Conservation (phyloP, 2,888 invertebrate species). For the Folsomia manolachei region DNA sequence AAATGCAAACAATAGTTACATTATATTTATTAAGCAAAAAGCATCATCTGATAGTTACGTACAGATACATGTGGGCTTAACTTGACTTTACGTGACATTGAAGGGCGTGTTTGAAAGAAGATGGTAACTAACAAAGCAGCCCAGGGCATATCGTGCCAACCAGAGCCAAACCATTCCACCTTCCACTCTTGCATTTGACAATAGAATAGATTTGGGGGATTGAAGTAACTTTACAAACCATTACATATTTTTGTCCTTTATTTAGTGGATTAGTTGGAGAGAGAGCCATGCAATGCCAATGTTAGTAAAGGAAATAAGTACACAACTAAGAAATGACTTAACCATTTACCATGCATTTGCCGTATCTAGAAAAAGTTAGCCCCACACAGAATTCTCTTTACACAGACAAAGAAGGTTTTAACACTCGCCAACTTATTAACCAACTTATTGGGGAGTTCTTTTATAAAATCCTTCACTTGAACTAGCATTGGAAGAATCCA, state of each 20-base stretch:
- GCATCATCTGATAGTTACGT: no score
- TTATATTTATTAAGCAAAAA: constrained; percentile 2
- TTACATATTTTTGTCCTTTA: constrained; percentile 1
- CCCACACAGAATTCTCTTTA: no score
- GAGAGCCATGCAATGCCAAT: no score
- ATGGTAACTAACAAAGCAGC: constrained; percentile 14
- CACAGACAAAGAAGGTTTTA: no score
- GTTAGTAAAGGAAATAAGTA: no score
- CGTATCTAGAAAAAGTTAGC: no score
- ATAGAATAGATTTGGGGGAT: background rate
- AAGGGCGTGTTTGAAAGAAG: constrained; percentile 16
- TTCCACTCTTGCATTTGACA: background rate
- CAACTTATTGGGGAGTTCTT: constrained; percentile 31
- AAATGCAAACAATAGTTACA: constrained; percentile 4
- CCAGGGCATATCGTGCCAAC: constrained; percentile 20
- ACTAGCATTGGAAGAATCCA: constrained; percentile 6
- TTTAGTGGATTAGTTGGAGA: background rate
- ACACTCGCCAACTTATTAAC: no score
- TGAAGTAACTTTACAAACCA: background rate
- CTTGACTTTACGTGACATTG: constrained; percentile 23
- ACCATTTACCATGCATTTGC: background rate
- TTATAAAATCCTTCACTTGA: constrained; percentile 22
- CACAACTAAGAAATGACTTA: background rate
- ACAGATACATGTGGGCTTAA: no score
- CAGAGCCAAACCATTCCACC: no score